A percentile compares a stretch with the other conserved stretches of the same genome.
Conservation (phyloP, 2,888 invertebrate genomes). For the Himalopsyche anomala region DNA sequence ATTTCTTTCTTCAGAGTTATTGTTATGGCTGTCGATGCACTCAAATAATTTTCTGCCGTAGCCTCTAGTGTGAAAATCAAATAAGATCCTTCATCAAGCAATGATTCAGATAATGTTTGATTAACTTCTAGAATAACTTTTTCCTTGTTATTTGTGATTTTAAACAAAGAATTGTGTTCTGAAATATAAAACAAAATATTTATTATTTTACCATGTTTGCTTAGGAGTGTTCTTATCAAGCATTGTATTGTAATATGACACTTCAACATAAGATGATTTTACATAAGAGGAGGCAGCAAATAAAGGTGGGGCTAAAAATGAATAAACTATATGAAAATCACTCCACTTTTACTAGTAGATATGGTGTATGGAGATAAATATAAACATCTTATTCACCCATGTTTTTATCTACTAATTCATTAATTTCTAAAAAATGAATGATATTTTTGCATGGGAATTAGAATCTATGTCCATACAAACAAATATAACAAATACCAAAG, state of each 20-base stretch:
- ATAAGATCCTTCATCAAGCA: conserved; percentile 53
- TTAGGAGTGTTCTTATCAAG: background rate
- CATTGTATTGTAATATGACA: too few relatives aligned
- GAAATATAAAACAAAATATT: background rate
- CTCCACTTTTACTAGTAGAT: background rate
- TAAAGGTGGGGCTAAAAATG: too few relatives aligned
- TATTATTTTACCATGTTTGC: too few relatives aligned
- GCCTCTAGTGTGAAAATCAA: conserved; percentile 57
- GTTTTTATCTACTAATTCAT: too few relatives aligned
- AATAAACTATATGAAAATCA: background rate
- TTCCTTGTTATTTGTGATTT: background rate
- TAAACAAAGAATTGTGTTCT: background rate
- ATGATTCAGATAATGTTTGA: conserved; percentile 55
- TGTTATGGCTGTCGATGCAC: conserved; percentile 48
- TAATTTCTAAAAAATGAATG: too few relatives aligned
- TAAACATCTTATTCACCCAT: too few relatives aligned
- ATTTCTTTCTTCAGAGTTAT: conserved; percentile 47
- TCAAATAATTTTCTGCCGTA: conserved; percentile 12
- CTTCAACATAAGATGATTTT: too few relatives aligned
- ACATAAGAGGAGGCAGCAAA: too few relatives aligned
- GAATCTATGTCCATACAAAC: too few relatives aligned
- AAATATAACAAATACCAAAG: too few relatives aligned
- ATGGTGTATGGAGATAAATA: background rate
- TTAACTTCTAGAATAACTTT: conserved; percentile 5
- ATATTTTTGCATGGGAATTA: too few relatives aligned